Evolutionary conservation across 2,888 invertebrate genomes (phyloP).

Genomic region (Camptogramma bilineatum): DNA sequence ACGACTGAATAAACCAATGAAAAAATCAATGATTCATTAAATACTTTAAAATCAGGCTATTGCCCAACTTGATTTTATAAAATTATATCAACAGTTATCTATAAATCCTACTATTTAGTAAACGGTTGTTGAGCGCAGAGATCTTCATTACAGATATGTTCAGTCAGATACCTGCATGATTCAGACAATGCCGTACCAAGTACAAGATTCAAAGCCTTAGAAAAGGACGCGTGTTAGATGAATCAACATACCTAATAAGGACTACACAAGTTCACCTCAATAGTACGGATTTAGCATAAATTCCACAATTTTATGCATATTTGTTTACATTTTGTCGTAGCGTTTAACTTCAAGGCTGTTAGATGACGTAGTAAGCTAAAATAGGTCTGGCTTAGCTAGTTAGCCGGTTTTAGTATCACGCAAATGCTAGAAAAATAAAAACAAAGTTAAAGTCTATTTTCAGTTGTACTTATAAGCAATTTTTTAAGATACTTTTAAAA

Average conservation of each 20-base stretch:
- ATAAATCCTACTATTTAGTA: background rate
- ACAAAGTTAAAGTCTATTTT: too few relatives aligned
- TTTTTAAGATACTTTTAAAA: too few relatives aligned
- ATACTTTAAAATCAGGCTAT: background rate
- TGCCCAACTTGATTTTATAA: too few relatives aligned
- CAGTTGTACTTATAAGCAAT: too few relatives aligned
- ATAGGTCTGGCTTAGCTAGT: conserved; percentile 63
- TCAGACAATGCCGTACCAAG: conserved; percentile 19
- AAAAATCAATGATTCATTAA: too few relatives aligned
- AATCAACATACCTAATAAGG: conserved; percentile 43
- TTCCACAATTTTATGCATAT: conserved; percentile 46
- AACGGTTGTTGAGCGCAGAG: conserved; percentile 1
- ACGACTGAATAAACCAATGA: too few relatives aligned
- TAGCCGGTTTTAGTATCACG: conserved; percentile 4
- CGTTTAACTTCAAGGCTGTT: conserved; percentile 21
- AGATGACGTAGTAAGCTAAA: conserved; percentile 51
- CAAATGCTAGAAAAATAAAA: background rate
- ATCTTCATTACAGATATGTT: background rate
- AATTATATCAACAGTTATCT: background rate
- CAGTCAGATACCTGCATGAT: conserved; percentile 1
- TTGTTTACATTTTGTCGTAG: conserved; percentile 42
- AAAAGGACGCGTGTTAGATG: conserved; percentile 34
- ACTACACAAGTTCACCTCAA: conserved; percentile 53
- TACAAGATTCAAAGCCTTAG: conserved; percentile 16
- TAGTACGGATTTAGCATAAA: conserved; percentile 52